phyloP scores from a whole-genome alignment of 2,113 vertebrate species.

The Excalfactoria chinensis region DNA sequence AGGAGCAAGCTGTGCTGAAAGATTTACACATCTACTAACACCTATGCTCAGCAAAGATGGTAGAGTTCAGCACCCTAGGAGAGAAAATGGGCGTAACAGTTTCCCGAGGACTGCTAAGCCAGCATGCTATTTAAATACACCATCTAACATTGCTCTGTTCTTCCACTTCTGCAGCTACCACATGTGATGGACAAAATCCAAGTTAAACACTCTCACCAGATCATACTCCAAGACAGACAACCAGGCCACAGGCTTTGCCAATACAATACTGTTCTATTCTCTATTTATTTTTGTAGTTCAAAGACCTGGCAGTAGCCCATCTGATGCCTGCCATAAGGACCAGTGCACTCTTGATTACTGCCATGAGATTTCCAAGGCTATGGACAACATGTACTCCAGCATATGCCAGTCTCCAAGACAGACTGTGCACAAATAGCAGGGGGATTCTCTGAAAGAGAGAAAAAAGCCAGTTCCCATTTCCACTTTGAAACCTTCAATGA shows the following conservation, averaged over 20 bases:
- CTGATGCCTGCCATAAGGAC: slow-evolving; percentile 84
- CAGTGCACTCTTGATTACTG: slow-evolving; percentile 79
- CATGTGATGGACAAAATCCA: slow-evolving; percentile 91
- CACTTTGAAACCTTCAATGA: slow-evolving; percentile 75
- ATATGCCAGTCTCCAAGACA: slow-evolving; percentile 81
- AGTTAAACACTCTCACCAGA: slow-evolving; percentile 89
- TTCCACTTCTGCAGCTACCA: slow-evolving; percentile 84
- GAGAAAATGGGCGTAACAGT: slow-evolving; percentile 58
- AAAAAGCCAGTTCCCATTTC: slow-evolving; percentile 75
- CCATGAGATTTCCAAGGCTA: slow-evolving; percentile 80
- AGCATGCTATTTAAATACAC: slow-evolving; percentile 71
- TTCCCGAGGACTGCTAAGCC: slow-evolving; percentile 70
- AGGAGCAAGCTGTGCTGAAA: background rate
- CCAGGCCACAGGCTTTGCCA: slow-evolving; percentile 80
- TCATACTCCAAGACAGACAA: slow-evolving; percentile 87
- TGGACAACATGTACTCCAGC: slow-evolving; percentile 63
- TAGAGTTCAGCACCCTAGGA: slow-evolving; percentile 14
- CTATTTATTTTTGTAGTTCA: slow-evolving; percentile 95
- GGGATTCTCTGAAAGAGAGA: slow-evolving; percentile 61
- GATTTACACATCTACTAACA: background rate
- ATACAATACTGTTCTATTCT: slow-evolving; percentile 86
- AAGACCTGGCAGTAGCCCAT: slow-evolving; percentile 86
- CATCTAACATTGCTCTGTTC: slow-evolving; percentile 71
- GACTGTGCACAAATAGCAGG: slow-evolving; percentile 65
- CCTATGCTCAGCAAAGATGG: slow-evolving; percentile 29